Base-by-base conservation (phyloP, 2,888 invertebrate species). In the Chaetogeoica ovagalla region DNA sequence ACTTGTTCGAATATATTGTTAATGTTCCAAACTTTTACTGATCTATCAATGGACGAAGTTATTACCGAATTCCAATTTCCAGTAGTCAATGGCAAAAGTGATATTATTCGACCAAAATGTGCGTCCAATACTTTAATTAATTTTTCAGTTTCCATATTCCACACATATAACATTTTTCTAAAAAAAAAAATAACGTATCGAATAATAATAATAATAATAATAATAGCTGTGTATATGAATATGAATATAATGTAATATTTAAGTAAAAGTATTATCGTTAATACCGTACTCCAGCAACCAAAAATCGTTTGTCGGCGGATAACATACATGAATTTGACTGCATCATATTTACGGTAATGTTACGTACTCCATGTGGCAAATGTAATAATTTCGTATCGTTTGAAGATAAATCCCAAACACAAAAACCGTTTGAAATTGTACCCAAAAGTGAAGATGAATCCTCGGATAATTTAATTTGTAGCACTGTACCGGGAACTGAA, bases 21-120 rank as follows among this genome's bases (percentile, higher is more conserved):
- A 81, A 99, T 96, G 86, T 98, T 98, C 98, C 98, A 98, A 7
- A 98, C 96, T 89, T 98, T 98, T 11, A 98, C 97, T 0, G 97
- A 96, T 82, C 98, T 90, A 87, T 99, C 98, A 71, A 98, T 97
- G 0, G 98, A 98, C 0, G 98, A 97, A 0, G 98, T 98, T 70
- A 98, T 95, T 8, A 97, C 88, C 57, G 87, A 94, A 86, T 96
- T 96, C 96, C 96, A 96, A 83, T 93, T 91, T 0, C 94, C 94
- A 21, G 95, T 91, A 0, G 94, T 94, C 60, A 98, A 87, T 0
- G 96, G 92, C 84, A 94, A 94, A 81, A 98, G 87, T 84, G 96
- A 95, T 81, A 98, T 95, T 17, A 98, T 98, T 82, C 98, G 89
- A 0, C 97, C 98, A 84, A 98, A 98, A 87, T 98, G 98, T 0